Conservation (phyloP, 2,113 vertebrate species). For the Poeciliopsis turrubarensis region DNA sequence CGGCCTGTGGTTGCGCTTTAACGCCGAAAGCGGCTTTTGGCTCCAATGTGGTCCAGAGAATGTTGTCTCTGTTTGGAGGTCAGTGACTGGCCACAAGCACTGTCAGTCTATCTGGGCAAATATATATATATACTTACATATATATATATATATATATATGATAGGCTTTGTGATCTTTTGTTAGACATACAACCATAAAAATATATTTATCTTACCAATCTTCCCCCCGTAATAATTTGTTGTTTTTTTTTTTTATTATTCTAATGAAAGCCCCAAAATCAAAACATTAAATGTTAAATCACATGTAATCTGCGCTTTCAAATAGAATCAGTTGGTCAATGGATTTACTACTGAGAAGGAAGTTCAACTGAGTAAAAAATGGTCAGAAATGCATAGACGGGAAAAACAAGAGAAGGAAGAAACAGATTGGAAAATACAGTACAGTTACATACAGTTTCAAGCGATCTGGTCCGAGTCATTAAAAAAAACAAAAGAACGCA, state of each 20-base stretch:
- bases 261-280: conserved; percentile 30
- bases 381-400: conserved; percentile 57
- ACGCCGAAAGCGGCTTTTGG: conserved; percentile 35
- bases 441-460: conserved; percentile 18
- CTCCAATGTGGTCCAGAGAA: conserved; percentile 42
- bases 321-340: conserved; percentile 61
- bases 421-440: conserved; percentile 29
- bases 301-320: conserved; percentile 49
- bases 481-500: conserved; percentile 16
- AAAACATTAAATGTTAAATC: conserved; percentile 42
- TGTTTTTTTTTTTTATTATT: conserved; percentile 8
- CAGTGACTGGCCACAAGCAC: conserved; percentile 64
- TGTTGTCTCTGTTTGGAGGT: conserved; percentile 30
- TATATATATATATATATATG: conserved; percentile 6
- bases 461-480: conserved; percentile 34
- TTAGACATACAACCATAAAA: conserved; percentile 26
- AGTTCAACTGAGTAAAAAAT: conserved; percentile 35
- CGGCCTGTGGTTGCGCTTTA: neutral
- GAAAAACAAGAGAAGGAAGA: conserved; percentile 33
- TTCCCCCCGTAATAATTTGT: neutral
- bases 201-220: conserved; percentile 15
- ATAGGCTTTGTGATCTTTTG: neutral
- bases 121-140: conserved; percentile 61
- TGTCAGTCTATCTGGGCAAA: conserved; percentile 48
- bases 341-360: conserved; percentile 37